Evolutionary conservation across 2,113 vertebrate genomes (phyloP), one percentile per base, ranked within the genome.

Genomic region (Phyllopteryx taeniolatus): DNA sequence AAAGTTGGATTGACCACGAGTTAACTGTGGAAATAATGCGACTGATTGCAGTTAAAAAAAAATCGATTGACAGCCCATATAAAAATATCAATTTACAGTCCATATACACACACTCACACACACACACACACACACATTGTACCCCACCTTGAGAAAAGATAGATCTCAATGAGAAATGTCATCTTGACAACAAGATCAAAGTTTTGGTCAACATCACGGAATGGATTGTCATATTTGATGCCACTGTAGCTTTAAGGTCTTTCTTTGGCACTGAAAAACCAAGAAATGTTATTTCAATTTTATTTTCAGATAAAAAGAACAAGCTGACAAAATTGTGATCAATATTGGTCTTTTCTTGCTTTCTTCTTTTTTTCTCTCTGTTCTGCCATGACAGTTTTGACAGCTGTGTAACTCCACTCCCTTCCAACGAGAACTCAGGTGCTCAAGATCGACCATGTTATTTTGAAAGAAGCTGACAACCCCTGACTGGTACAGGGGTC

Each of bases 361-460:
- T 51, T 19, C 2, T 7, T 5, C 6, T 6, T 0, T 80, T 67
- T 85, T 75, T 66, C 68, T 70, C 11, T 35, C 31, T 14, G 8
- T 61, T 69, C 6, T 67, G 77, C 67, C 77, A 67, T 76, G 46
- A 53, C 74, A 79, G 62, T 63, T 61, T 71, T 75, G 80, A 78
- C 82, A 81, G 77, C 78, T 80, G 82, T 77, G 79, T 71, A 66
- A 68, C 79, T 83, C 72, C 72, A 74, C 35, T 79, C 77, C 76
- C 59, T 71, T 80, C 60, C 68, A 78, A 69, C 56, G 33, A 79
- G 73, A 82, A 82, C 80, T 73, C 79, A 79, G 78, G 81, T 85
- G 87, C 74, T 82, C 62, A 68, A 86, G 77, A 80, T 79, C 68
- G 65, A 70, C 67, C 72, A 79, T 81, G 83, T 81, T 84, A 73